phyloP scores from a whole-genome alignment of 1,140 invertebrate species.

The Triops longicaudatus region DNA sequence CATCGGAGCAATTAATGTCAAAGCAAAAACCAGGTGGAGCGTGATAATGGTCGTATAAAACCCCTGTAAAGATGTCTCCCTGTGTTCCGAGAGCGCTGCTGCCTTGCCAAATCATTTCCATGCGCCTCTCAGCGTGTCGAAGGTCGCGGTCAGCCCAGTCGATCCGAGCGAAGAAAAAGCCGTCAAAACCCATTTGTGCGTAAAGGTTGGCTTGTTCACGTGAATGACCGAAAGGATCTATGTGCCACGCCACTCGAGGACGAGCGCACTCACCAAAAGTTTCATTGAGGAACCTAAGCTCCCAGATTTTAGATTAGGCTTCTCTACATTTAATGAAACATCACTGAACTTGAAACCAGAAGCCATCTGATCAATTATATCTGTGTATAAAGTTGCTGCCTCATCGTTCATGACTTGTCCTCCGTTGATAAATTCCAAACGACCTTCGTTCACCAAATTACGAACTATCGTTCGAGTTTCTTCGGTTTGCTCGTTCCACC shows the following conservation, averaged over 20 bases:
- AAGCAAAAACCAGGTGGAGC: constrained; percentile 84
- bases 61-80: constrained; percentile 56
- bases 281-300: constrained; percentile 56
- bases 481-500: constrained; percentile 52
- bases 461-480: constrained; percentile 38
- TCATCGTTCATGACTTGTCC: constrained; percentile 39
- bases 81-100: constrained; percentile 38
- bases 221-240: constrained; percentile 88
- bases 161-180: constrained; percentile 53
- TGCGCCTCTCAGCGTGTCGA: constrained; percentile 42
- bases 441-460: constrained; percentile 38
- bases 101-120: constrained; percentile 55
- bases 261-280: constrained; percentile 72
- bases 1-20: constrained; percentile 69
- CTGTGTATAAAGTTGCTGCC: constrained; percentile 37
- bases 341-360: constrained; percentile 39
- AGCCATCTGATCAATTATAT: constrained; percentile 49
- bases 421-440: constrained; percentile 48
- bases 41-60: constrained; percentile 65
- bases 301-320: constrained; percentile 40
- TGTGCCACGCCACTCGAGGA: constrained; percentile 81
- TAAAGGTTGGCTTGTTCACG: constrained; percentile 77
- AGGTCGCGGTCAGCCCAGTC: constrained; percentile 53
- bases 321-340: background rate
- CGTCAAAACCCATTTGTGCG: constrained; percentile 65